phyloP scores from a whole-genome alignment of 2,888 invertebrate genomes.

The Plagodis dolabraria region DNA sequence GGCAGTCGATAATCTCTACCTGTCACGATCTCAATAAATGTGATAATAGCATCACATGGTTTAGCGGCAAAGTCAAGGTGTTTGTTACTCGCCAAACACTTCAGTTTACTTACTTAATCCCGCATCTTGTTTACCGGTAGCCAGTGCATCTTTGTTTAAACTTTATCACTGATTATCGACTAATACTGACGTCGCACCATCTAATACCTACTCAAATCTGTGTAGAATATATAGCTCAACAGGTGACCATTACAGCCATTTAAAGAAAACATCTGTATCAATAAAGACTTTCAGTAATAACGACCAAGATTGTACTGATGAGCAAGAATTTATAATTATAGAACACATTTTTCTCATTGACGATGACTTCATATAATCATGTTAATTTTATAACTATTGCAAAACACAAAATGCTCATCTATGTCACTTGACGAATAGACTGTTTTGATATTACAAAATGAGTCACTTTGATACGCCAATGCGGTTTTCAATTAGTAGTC shows the following conservation, averaged over 20 bases:
- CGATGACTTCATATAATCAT: too few species aligned
- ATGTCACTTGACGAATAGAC: conserved; percentile 2
- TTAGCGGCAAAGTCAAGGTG: conserved; percentile 40
- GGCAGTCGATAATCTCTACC: conserved; percentile 61
- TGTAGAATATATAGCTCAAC: background rate
- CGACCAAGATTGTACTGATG: background rate
- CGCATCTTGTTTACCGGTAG: conserved; percentile 1
- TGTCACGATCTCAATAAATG: conserved; percentile 66
- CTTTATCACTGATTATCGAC: conserved; percentile 10
- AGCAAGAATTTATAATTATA: too few species aligned
- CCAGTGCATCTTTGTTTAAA: conserved; percentile 6
- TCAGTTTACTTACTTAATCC: conserved; percentile 10
- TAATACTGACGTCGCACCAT: conserved; percentile 1
- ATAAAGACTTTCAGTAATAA: background rate
- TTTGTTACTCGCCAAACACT: conserved; percentile 26
- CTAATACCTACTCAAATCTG: background rate
- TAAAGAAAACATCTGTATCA: conserved; percentile 11
- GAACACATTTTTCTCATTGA: too few species aligned
- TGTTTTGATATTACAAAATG: conserved; percentile 18
- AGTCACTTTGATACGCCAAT: conserved; percentile 20
- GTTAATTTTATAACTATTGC: too few species aligned
- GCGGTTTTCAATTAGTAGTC: conserved; percentile 23
- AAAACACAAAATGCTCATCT: too few species aligned
- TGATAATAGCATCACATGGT: conserved; percentile 74
- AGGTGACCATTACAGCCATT: conserved; percentile 5